A percentile compares a stretch with the other conserved stretches of the same genome.
Conservation (phyloP, 2,113 vertebrate genomes). For the Vicugna pacos region DNA sequence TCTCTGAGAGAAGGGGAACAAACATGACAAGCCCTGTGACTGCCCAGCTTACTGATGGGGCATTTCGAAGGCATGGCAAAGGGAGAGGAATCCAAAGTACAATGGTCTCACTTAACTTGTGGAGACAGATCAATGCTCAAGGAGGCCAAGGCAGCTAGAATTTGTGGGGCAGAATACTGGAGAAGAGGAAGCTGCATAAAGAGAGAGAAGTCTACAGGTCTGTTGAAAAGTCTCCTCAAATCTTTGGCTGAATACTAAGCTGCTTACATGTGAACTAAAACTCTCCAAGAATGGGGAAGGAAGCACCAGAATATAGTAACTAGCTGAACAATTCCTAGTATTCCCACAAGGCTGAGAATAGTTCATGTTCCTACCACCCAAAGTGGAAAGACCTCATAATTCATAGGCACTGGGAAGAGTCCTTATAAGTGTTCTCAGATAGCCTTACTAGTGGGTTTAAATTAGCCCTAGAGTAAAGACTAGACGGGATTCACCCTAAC, state of each 20-base stretch:
- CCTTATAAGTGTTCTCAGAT: background rate
- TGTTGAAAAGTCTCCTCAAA: background rate
- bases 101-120: background rate
- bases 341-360: background rate
- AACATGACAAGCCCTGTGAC: background rate
- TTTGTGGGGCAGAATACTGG: background rate
- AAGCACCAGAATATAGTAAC: background rate
- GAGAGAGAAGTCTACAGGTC: background rate
- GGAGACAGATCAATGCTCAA: background rate
- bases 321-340: background rate
- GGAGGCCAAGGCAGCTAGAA: background rate
- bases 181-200: background rate
- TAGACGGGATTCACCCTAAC: background rate
- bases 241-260: background rate
- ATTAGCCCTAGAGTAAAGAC: background rate
- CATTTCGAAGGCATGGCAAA: background rate
- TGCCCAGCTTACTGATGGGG: accelerated
- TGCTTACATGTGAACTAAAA: background rate
- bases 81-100: background rate
- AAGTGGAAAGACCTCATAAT: background rate
- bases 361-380: background rate
- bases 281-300: background rate
- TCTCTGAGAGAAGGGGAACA: background rate
- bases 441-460: background rate
- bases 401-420: background rate